Conservation (phyloP, 2,797 vertebrate species). For the Hephaestus fuliginosus region DNA sequence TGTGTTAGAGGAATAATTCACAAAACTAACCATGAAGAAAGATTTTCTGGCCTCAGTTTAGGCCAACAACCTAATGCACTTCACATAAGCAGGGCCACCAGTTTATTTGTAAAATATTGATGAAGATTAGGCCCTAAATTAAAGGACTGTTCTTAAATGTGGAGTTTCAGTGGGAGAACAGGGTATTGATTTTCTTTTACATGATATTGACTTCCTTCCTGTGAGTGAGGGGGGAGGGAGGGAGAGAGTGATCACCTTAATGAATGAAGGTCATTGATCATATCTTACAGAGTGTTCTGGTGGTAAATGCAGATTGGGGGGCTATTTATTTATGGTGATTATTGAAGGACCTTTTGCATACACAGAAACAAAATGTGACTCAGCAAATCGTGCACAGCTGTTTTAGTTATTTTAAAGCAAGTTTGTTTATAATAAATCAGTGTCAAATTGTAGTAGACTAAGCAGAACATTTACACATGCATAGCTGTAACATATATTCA, state of each 20-base stretch:
- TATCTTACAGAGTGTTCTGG: slow-evolving; percentile 53
- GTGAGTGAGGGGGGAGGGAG: slow-evolving; percentile 65
- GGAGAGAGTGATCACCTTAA: slow-evolving; percentile 72
- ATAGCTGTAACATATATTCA: slow-evolving; percentile 1
- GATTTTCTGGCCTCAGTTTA: not conserved
- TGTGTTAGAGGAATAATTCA: slow-evolving; percentile 8
- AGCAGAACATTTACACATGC: not conserved
- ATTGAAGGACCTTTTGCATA: slow-evolving; percentile 38
- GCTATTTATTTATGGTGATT: slow-evolving; percentile 44
- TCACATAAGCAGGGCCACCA: slow-evolving; percentile 11
- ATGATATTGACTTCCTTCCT: slow-evolving; percentile 80
- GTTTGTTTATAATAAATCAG: not conserved
- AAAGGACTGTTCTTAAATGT: slow-evolving; percentile 70
- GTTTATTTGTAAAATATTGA: slow-evolving; percentile 63
- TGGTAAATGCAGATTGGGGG: slow-evolving; percentile 54
- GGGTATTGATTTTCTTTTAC: slow-evolving; percentile 85
- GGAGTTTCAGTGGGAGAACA: slow-evolving; percentile 67
- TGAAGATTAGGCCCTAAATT: slow-evolving; percentile 58
- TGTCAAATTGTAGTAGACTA: not conserved
- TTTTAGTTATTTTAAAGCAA: slow-evolving; percentile 20
- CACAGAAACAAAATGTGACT: slow-evolving; percentile 25
- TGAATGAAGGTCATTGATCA: slow-evolving; percentile 79
- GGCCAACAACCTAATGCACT: not conserved
- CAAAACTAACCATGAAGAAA: not conserved
- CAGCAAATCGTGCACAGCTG: slow-evolving; percentile 14